Base-by-base conservation (phyloP, 1,140 invertebrate species). In the Drosophila tristis region DNA sequence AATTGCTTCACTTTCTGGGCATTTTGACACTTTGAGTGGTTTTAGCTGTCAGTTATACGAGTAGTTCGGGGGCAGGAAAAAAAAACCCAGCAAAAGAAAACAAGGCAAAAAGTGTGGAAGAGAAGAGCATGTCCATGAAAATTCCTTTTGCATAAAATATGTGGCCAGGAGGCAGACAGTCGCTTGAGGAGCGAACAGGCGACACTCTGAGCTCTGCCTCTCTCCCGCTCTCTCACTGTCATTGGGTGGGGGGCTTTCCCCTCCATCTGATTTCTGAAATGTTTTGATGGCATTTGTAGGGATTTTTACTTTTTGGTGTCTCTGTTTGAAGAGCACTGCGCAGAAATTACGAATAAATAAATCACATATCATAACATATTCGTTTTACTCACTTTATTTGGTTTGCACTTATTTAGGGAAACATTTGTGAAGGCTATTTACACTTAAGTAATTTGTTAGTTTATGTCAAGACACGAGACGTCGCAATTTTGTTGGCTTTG, bases 21-120 rank as follows among this genome's bases (percentile, higher is more conserved):
- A 51, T 77, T 82, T 80, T 80, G 79, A 82, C 74, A 80, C 57
- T 80, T 80, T 77, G 78, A 82, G 79, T 82, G 79, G 74, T 77
- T 70, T 82, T 62, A 77, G 79, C 67, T 80, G 79, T 77, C 78
- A 80, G 75, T 70, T 63, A 56, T 43, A 57, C 48, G 15, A 70
- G 39, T 54, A 26, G 23, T 4, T 4, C 1, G 23, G 23, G 23
- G 20, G 35, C 16, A 57, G 7, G 25, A 20, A 26, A 20, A 57
- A 57, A 57, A 26, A n/a, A 44, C 20, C 20, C 20, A 20, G 20
- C 20, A 23, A 56, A 43, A 43, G 7, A 23, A 57, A 42, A 42
- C 8, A 35, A 42, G 39, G 43, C 35, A 64, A 47, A 39, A 44
- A 57, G 35, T 49, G 57, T 35, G 49, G 15, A 25, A 2, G 23